Evolutionary conservation across 2,888 invertebrate species (phyloP), one percentile per base, ranked within the genome.

Genomic region (Hedya salicella): DNA sequence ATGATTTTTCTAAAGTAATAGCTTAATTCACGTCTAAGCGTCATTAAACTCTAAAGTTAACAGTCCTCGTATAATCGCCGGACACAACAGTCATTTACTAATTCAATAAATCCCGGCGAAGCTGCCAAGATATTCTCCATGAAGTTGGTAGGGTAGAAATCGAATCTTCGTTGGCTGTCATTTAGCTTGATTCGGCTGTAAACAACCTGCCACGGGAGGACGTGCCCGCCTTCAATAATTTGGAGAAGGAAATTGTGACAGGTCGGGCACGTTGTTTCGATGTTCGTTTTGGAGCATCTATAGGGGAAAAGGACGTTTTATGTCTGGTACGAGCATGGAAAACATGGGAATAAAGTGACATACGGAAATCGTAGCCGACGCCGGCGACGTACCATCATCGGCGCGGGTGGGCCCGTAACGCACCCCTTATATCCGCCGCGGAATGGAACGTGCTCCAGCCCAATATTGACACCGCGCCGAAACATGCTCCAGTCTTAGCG

Each of bases 391-490:
- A 83, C 85, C 88, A 87, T 85, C 84, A 82, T 74, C 80, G 84
- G 78, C 80, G 78, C 78, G 80, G 81, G 83, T 86, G 81, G 84
- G 80, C 76, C 79, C 80, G 82, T 84, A 83, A 83, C 83, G 80
- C 77, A 81, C 76, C 81, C 80, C 85, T 83, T 86, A 88, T 87
- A 88, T 88, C 88, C 88, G 87, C 86, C 84, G 80, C 83, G 85
- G 84, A 87, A 88, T 88, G 78, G 79, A 85, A 86, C 85, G 85
- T 85, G 88, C 83, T 82, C 84, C 83, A 86, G 85, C 83, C 81
- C 82, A 85, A 88, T 83, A 79, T 76, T 77, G 76, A 73, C 72
- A 70, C 50, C 36, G 39, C 36, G 57, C 73, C 75, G 75, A 75
- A 73, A 72, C 73, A 72, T 72, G 54, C 36, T 25, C 49, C 42